These are phyloP conservation scores for Polydesmus complanatus DNA, from an alignment of 2,888 invertebrate species.

Conservation along the genomic window DNA sequence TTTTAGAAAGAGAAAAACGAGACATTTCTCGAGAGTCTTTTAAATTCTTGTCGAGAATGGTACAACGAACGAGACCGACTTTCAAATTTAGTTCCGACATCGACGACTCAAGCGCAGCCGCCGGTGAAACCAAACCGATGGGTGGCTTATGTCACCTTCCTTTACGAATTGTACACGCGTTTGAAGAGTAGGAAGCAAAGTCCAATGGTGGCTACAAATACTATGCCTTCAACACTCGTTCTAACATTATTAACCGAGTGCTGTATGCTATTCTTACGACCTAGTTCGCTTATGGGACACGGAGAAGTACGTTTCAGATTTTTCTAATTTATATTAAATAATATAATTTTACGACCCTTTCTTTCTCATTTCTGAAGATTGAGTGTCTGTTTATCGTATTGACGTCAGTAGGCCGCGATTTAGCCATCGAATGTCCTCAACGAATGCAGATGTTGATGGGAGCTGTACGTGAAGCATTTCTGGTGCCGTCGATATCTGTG, in stretches of 20 bases:
- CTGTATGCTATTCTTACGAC: constrained; percentile 72
- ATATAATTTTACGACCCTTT: too few species aligned
- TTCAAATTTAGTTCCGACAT: constrained; percentile 28
- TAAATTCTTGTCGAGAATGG: constrained; percentile 81
- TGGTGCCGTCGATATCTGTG: constrained; percentile 48
- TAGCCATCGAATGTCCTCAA: constrained; percentile 65
- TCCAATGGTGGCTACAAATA: constrained; percentile 9
- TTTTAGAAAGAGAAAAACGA: constrained; percentile 63
- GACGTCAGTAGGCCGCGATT: constrained; percentile 73
- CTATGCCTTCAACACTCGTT: constrained; percentile 55
- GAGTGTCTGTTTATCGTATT: constrained; percentile 79
- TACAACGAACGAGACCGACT: constrained; percentile 68
- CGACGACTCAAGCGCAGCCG: neutral
- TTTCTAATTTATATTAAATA: too few species aligned
- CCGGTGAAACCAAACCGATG: constrained; percentile 34
- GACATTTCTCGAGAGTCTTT: constrained; percentile 73
- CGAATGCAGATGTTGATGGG: constrained; percentile 65
- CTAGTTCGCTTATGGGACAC: constrained; percentile 58
- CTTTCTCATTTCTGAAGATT: constrained; percentile 41
- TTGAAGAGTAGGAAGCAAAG: constrained; percentile 46
- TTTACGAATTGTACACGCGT: constrained; percentile 82
- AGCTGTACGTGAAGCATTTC: constrained; percentile 70
- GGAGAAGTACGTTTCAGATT: constrained; percentile 47
- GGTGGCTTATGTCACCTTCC: constrained; percentile 72
- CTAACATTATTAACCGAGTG: constrained; percentile 74